Base-by-base conservation (phyloP, 2,113 vertebrate species). In the Chaenogobius annularis region DNA sequence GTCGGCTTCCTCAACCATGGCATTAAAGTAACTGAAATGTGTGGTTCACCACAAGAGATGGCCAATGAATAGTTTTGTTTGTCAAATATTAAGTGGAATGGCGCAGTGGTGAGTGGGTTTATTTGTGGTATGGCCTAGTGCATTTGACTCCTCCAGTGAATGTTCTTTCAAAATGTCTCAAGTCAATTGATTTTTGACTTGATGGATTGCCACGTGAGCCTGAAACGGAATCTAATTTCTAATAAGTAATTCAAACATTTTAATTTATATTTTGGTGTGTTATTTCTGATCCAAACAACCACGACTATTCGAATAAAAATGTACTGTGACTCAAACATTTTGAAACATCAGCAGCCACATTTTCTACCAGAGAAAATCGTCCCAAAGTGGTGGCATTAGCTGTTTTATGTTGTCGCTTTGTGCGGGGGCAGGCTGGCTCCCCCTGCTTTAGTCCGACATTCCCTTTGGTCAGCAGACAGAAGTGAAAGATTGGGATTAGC, bases 401-500 rank as follows among this genome's bases (percentile, higher is more conserved):
- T 72, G 68, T 15, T 79, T 76, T 77, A 75, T 83, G 37, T 44
- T 86, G 80, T 81, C 73, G 70, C 75, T 68, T 75, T 70, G 63
- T 77, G 63, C 78, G 76, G 75, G 65, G 74, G 85, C 82, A 81
- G 82, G 87, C 75, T 75, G 75, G 67, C 64, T 73, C 79, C 88
- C 81, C 89, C 87, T 80, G 26, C 26, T 31, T 31, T 31, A 31
- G 74, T 72, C 66, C 54, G 31, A 68, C 58, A 79, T 90, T 91
- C 71, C 82, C 83, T 83, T 66, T 80, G 92, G 88, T 94, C 92
- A 91, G 92, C 93, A 90, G 74, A 88, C 69, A 68, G 69, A 79
- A 74, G 75, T 83, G 78, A 92, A 86, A 83, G 77, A 63, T 63
- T 37, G 83, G 88, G 86, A 86, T 91, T 91, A 90, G 61, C 13